Conservation (phyloP, 2,797 vertebrate species). For the Brachyrhaphis roseni region DNA sequence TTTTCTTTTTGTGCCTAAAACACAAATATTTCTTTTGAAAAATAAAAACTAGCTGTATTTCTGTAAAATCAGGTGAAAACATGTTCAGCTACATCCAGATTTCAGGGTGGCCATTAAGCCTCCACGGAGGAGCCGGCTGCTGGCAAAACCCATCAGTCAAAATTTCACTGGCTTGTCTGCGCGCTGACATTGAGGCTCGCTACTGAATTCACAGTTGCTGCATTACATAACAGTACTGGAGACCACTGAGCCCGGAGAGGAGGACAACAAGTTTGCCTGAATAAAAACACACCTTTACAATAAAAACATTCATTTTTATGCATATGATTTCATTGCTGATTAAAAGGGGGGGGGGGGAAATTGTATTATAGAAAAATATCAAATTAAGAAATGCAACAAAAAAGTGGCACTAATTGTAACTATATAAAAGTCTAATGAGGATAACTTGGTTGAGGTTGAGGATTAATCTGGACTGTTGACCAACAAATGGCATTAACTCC, state of each 20-base stretch:
- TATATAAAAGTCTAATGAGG: neutral
- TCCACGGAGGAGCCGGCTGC: conserved; percentile 8
- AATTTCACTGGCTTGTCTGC: conserved; percentile 33
- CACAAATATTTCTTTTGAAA: neutral
- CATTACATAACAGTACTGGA: conserved; percentile 67
- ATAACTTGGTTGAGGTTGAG: conserved; percentile 3
- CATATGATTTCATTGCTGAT: neutral
- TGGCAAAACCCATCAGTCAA: conserved; percentile 31
- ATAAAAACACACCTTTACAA: conserved; percentile 23
- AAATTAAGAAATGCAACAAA: neutral
- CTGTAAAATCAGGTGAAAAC: conserved; percentile 29
- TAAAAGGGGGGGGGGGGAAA: no score
- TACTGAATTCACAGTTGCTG: conserved; percentile 69
- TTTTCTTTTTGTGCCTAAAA: neutral
- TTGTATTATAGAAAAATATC: neutral
- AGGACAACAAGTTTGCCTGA: conserved; percentile 31
- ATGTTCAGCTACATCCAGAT: conserved; percentile 30
- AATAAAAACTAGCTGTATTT: conserved; percentile 8
- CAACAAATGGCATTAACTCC: conserved; percentile 11
- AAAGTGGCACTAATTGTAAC: neutral
- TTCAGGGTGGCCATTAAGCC: conserved; percentile 21
- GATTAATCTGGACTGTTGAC: conserved; percentile 5
- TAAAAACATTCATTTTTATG: neutral
- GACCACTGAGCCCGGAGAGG: conserved; percentile 46
- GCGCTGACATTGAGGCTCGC: conserved; percentile 53